Evolutionary conservation across 2,113 vertebrate genomes (phyloP).

Genomic region (Aepyceros melampus): DNA sequence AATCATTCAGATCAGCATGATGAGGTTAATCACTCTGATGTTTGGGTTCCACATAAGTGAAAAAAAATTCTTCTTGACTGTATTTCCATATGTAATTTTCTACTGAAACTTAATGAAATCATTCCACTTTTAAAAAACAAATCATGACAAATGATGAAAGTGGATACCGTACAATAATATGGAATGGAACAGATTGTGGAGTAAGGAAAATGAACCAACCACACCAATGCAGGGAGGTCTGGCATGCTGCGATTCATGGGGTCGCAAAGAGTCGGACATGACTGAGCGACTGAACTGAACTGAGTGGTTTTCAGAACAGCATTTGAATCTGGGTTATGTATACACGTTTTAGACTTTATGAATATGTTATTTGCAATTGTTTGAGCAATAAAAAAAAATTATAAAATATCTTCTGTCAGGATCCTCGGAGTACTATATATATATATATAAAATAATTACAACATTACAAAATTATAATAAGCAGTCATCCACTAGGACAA

Average conservation of each 20-base stretch:
- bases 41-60: neutral
- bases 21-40: neutral
- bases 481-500: slow-evolving; percentile 18
- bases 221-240: neutral
- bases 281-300: neutral
- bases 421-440: slow-evolving; percentile 4
- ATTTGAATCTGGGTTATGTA: slow-evolving; percentile 9
- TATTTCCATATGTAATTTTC: neutral
- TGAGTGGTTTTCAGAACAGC: neutral
- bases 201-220: neutral
- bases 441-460: slow-evolving; percentile 61
- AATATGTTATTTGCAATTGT: slow-evolving; percentile 47
- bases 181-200: neutral
- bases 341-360: slow-evolving; percentile 35
- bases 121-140: neutral
- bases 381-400: slow-evolving; percentile 54
- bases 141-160: neutral
- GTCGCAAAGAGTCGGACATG: neutral
- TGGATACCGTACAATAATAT: neutral
- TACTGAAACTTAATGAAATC: neutral
- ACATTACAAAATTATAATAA: slow-evolving; percentile 51
- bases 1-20: neutral
- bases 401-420: slow-evolving; percentile 35
- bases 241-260: neutral
- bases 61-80: neutral